Evolutionary conservation across 2,113 vertebrate genomes (phyloP).

Genomic region (Dasyurus viverrinus): DNA sequence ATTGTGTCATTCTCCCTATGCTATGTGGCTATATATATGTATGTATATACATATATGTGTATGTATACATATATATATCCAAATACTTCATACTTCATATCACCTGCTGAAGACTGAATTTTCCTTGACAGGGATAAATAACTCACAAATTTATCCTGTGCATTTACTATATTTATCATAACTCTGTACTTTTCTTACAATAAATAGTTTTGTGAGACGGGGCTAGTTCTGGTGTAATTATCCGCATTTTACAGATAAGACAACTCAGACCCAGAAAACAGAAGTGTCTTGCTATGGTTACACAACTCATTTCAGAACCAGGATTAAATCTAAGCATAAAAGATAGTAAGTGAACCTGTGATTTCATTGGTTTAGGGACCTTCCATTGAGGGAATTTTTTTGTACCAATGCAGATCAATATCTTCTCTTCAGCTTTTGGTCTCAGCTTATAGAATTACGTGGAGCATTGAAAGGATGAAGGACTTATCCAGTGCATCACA

Average conservation of each 20-base stretch:
- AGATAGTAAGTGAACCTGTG: neutral
- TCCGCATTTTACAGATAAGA: neutral
- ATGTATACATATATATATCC: neutral
- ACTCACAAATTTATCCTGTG: neutral
- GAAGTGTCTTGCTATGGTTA: neutral
- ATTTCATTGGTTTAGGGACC: neutral
- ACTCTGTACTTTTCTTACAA: neutral
- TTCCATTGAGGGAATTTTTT: neutral
- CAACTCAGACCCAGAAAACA: neutral
- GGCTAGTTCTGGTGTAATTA: neutral
- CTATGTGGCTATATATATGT: too few relatives aligned
- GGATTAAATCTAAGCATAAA: neutral
- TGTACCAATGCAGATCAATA: neutral
- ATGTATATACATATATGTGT: too few relatives aligned
- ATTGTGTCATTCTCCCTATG: neutral
- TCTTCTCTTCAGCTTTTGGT: neutral
- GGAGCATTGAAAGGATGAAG: neutral
- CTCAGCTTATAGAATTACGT: neutral
- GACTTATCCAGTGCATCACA: neutral
- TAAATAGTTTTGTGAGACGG: neutral
- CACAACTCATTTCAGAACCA: neutral
- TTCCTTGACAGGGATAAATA: neutral
- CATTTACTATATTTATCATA: neutral
- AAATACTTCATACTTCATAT: neutral
- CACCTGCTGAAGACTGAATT: neutral